Evolutionary conservation across 2,888 invertebrate genomes (phyloP), one percentile per base, ranked within the genome.

Genomic region (Watsonalla binaria): DNA sequence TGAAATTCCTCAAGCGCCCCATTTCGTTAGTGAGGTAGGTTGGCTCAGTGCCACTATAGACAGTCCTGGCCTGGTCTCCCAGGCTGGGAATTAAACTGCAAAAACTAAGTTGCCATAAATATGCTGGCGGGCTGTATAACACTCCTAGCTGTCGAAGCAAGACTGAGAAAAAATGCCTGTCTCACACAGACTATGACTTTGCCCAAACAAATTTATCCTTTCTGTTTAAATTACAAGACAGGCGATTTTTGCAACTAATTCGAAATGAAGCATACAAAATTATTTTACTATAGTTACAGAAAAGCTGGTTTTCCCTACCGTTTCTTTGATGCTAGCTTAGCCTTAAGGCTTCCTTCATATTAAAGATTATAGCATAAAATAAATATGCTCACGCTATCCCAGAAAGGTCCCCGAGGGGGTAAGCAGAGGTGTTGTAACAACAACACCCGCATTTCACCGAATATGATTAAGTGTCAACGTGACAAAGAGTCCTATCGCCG

Each of bases 1-100:
- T 86, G 78, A 82, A 86, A 86, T 87, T 86, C 84, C 76, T 74
- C 62, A 59, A 61, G 63, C 70, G 70, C 68, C 68, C 78, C 78
- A 70, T 75, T 80, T 76, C 64, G 64, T 70, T 62, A 68, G 59
- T 61, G 70, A 75, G 78, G 74, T 75, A 68, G 64, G 71, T 82
- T 83, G 86, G 86, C 84, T 61, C 65, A 14, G 62, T 78, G 86
- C 85, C 86, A 86, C 76, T 73, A 65, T 66, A 64, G 72, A 76
- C 74, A 75, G 68, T 72, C 77, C 72, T 76, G 77, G 76, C 70
- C 66, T 63, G 62, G 65, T 60, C 62, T 61, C 65, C 57, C 61
- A 61, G 54, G 53, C 51, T 53, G 63, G 68, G 66, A 72, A 71
- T 71, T 69, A 66, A 68, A 66, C 63, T 68, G 62, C 65, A 68